Evolutionary conservation across 1,140 invertebrate genomes (phyloP).

Genomic region (Lepidostoma basale): DNA sequence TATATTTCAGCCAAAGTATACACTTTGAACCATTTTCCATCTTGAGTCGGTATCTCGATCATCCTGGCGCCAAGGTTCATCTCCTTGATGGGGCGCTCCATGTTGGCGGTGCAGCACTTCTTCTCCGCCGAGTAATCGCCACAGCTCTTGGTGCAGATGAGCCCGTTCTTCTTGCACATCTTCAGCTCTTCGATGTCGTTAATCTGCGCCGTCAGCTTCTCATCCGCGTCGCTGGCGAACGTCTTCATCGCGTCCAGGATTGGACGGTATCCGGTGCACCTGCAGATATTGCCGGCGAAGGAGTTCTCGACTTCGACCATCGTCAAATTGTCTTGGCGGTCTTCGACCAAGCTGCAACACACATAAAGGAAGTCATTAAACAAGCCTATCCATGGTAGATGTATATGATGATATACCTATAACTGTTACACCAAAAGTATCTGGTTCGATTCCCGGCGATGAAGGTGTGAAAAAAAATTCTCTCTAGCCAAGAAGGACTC

Average conservation of each 20-base stretch:
- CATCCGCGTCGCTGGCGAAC: slow-evolving; percentile 67
- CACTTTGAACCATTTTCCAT: slow-evolving; percentile 61
- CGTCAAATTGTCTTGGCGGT: slow-evolving; percentile 51
- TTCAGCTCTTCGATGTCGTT: slow-evolving; percentile 67
- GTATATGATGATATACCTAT: too few relatives aligned
- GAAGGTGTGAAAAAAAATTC: too few relatives aligned
- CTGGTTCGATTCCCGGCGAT: too few relatives aligned
- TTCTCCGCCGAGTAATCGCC: slow-evolving; percentile 33
- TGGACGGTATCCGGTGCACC: slow-evolving; percentile 87
- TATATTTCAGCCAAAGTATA: slow-evolving; percentile 54
- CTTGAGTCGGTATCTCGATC: slow-evolving; percentile 5
- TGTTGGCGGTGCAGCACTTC: slow-evolving; percentile 25
- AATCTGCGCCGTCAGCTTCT: slow-evolving; percentile 57
- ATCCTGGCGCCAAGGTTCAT: not conserved
- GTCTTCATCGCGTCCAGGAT: slow-evolving; percentile 85
- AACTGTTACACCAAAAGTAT: too few relatives aligned
- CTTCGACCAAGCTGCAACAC: slow-evolving; percentile 19
- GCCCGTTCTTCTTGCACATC: slow-evolving; percentile 37
- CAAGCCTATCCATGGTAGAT: too few relatives aligned
- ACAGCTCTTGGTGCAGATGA: slow-evolving; percentile 33
- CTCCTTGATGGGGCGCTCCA: slow-evolving; percentile 21
- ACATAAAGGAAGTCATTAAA: too few relatives aligned
- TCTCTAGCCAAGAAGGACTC: too few relatives aligned
- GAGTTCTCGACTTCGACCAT: slow-evolving; percentile 77
- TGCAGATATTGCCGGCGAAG: slow-evolving; percentile 82